Conservation (phyloP, 92 coral and sea anemone genomes). For the Pocillopora meandrina region DNA sequence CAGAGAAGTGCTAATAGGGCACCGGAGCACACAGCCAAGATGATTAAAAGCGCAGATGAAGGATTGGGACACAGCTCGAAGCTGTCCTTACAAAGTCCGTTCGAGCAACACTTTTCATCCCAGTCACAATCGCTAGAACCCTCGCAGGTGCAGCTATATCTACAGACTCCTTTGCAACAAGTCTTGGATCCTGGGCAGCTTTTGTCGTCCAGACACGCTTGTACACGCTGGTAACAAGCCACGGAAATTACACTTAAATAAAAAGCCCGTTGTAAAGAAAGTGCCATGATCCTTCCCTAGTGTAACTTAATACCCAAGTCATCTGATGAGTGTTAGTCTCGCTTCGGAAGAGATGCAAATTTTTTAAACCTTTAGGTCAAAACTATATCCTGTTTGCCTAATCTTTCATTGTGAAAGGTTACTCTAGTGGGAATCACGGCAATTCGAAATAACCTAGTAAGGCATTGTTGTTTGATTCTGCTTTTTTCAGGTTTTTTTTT, state of each 20-base stretch:
- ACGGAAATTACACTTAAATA: neutral
- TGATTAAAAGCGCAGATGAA: conserved; percentile 9
- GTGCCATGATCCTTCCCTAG: conserved; percentile 11
- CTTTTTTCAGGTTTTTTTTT: neutral
- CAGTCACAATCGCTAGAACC: conserved; percentile 45
- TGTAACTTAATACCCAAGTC: neutral
- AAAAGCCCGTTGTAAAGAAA: neutral
- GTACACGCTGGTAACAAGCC: neutral
- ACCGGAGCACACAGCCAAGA: conserved; percentile 14
- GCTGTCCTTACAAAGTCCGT: conserved; percentile 17
- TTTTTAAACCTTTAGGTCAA: neutral
- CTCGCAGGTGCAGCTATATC: conserved; percentile 35
- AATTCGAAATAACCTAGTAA: no score
- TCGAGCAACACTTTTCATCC: conserved; percentile 41
- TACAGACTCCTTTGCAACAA: conserved; percentile 41
- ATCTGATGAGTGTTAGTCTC: neutral
- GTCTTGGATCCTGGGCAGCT: conserved; percentile 26
- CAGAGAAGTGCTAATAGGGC: conserved; percentile 24
- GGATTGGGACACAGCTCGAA: conserved; percentile 27
- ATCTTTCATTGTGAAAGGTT: neutral
- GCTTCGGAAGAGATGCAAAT: conserved; percentile 34
- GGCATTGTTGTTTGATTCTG: neutral
- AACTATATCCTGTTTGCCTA: neutral
- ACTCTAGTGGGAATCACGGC: neutral
- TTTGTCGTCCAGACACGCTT: conserved; percentile 20